Conservation (phyloP, 35 echinoderm and acorn worm species). For the Lytechinus variegatus region DNA sequence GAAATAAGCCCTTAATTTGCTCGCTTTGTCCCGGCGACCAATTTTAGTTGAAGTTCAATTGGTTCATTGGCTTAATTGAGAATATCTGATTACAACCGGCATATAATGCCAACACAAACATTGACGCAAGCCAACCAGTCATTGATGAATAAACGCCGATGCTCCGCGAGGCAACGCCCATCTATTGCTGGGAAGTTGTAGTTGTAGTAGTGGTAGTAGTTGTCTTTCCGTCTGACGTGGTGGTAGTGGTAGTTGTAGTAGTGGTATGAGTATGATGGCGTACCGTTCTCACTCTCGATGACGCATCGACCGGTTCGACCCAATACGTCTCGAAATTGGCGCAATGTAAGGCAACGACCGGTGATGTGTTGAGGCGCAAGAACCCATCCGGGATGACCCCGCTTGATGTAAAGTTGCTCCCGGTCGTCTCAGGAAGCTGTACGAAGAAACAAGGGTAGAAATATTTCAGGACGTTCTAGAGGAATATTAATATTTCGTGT, state of each 20-base stretch:
- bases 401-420: neutral
- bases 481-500: too few relatives aligned
- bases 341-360: neutral
- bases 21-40: too few relatives aligned
- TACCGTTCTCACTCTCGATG: neutral
- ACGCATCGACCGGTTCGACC: neutral
- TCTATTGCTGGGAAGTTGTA: neutral
- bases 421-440: neutral
- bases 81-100: too few relatives aligned
- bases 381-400: neutral
- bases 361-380: neutral
- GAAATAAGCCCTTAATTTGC: too few relatives aligned
- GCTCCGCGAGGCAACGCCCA: neutral
- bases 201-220: neutral
- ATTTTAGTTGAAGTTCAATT: too few relatives aligned
- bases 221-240: neutral
- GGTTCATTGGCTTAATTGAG: too few relatives aligned
- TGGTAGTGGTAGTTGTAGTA: neutral
- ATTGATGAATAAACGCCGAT: neutral
- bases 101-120: too few relatives aligned
- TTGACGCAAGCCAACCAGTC: neutral
- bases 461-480: neutral
- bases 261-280: neutral
- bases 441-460: neutral
- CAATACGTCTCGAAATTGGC: neutral